Evolutionary conservation across 2,888 invertebrate genomes (phyloP), one percentile per base, ranked within the genome.

Genomic region (Subacronicta megacephala): DNA sequence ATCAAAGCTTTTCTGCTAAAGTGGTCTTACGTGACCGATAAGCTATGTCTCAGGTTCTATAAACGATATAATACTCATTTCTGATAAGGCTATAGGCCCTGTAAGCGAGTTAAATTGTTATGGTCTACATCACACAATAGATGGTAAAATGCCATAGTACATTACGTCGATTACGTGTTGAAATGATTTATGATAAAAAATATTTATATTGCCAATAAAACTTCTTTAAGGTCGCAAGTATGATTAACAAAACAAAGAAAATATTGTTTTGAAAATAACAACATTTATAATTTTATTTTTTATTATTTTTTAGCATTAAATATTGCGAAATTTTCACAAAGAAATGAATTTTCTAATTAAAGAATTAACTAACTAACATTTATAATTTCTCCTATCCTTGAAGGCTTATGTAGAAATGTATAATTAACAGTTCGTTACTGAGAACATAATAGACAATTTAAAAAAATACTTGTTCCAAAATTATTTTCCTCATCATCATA

Each of bases 101-200:
- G 31, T 59, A 62, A 51, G 36, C 47, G 38, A 46, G 41, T 41
- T 61, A 47, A 62, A 63, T 52, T 42, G 65, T 64, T 57, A 58
- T 54, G 65, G 65, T 68, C 62, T 40, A 64, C n/a, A 16, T 31
- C 57, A 62, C 41, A 75, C 75, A 75, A 75, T 74, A 12, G 63
- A 46, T 56, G 36, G n/a, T 65, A 43, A 62, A 60, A 36, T 9
- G 29, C 18, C 38, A 18, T 45, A 46, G 47, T 51, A 59, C 41
- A 51, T 46, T 53, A 37, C 13, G 2, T 44, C 40, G 61, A 77
- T 77, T 71, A 61, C 13, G 52, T 67, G 75, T 65, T 74, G 64
- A 70, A 63, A 65, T 63, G 75, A 77, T 77, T 75, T 64, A 67
- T 47, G 63, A 46, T 37, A 23, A 61, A 57, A 53, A 38, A 40